Evolutionary conservation across 2,113 vertebrate species (phyloP), one percentile per base, ranked within the genome.

Genomic region (Eolophus roseicapilla): DNA sequence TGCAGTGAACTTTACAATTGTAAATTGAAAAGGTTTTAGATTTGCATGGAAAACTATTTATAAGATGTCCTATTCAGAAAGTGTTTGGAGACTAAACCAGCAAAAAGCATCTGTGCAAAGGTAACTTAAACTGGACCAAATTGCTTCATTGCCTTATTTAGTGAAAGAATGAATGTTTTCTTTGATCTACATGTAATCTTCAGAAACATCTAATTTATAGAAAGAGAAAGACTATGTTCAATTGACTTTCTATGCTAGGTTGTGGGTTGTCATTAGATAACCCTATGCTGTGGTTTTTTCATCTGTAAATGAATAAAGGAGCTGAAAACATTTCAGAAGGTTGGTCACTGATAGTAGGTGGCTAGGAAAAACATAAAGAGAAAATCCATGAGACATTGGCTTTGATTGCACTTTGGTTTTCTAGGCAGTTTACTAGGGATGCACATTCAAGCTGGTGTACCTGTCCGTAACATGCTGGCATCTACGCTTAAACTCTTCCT

Each of bases 1-100:
- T 79, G 77, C 23, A 65, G 37, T 96, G 94, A 97, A 96, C 93
- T 98, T 98, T 94, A 46, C 62, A 96, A 10, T 68, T 93, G 88
- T 80, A 91, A 95, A 96, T 62, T 92, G 70, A 82, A 96, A 98
- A 96, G n/a, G 43, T 64, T 97, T 97, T 74, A 71, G 25, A 76
- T 97, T 96, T 95, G 82, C 50, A 73, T 67, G 94, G 53, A 25
- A 74, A 78, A 46, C 31, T 84, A 6, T 41, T 89, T 83, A 17
- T 55, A 65, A 90, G 44, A 8, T 68, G 5, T 43, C 4, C 21
- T 53, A 29, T 90, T 85, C 21, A 78, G 90, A 63, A 96, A 91
- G 27, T 81, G 19, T 81, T 94, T n/a, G 3, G 39, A 85, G 33
- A 92, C 29, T 81, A 92, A 94, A 95, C 31, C 27, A 86, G 28